phyloP scores from a whole-genome alignment of 2,888 invertebrate species.

The Zonitis immaculata region DNA sequence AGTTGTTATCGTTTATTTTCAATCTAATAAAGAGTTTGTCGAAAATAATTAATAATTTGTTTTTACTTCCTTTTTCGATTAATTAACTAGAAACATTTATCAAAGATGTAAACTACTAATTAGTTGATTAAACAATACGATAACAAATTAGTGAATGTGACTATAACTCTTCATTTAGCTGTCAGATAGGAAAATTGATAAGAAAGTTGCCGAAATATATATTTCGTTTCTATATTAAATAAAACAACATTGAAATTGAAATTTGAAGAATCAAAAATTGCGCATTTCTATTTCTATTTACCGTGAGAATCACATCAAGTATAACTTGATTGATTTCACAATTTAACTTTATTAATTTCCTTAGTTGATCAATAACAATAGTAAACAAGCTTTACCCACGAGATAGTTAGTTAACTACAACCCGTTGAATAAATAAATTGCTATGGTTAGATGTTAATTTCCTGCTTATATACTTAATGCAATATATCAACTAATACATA shows the following conservation, averaged over 20 bases:
- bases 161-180: neutral
- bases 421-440: neutral
- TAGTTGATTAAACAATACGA: neutral
- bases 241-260: too few relatives aligned
- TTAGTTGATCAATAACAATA: neutral
- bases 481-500: neutral
- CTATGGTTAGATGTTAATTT: neutral
- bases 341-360: conserved; percentile 1
- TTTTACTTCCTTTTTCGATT: too few relatives aligned
- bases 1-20: too few relatives aligned
- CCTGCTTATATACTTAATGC: neutral
- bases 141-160: neutral
- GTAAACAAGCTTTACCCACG: neutral
- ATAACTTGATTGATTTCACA: too few relatives aligned
- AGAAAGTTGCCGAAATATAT: too few relatives aligned
- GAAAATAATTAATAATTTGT: too few relatives aligned
- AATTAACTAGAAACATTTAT: neutral
- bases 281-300: too few relatives aligned
- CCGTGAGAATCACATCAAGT: too few relatives aligned
- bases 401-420: neutral
- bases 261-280: too few relatives aligned
- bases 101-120: neutral
- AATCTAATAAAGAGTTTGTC: too few relatives aligned
- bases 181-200: neutral
- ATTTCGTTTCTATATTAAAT: too few relatives aligned